Conservation (phyloP, 2,797 vertebrate species). For the Neosilurus hyrtlii region DNA sequence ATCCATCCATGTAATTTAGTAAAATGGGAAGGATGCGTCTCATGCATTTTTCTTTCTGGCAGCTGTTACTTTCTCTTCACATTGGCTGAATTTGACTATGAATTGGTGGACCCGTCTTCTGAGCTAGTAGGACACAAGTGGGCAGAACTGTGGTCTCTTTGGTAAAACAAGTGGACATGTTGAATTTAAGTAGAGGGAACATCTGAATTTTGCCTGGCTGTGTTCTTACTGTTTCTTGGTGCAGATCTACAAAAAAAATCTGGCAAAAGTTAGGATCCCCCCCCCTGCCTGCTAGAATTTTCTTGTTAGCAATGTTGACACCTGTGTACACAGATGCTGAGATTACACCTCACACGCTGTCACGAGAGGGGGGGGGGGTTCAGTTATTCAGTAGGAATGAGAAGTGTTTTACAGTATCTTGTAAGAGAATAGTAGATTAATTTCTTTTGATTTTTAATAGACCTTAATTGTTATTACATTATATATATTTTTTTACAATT, state of each 20-base stretch:
- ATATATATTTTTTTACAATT: background rate
- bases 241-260: background rate
- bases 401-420: background rate
- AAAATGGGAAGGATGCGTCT: background rate
- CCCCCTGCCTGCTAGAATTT: background rate
- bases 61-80: background rate
- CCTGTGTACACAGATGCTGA: background rate
- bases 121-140: background rate
- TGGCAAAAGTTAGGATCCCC: background rate
- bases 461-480: background rate
- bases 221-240: background rate
- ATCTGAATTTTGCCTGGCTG: background rate
- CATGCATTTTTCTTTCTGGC: background rate
- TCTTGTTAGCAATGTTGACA: conserved; percentile 4
- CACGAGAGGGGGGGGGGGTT: too few species aligned
- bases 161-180: background rate
- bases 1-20: too few species aligned
- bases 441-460: background rate
- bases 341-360: background rate
- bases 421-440: background rate
- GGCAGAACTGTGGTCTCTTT: background rate
- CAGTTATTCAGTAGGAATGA: background rate
- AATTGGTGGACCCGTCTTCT: background rate
- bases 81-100: background rate
- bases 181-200: background rate